Evolutionary conservation across 2,888 invertebrate species (phyloP).

Genomic region (Marronus borbonicus): DNA sequence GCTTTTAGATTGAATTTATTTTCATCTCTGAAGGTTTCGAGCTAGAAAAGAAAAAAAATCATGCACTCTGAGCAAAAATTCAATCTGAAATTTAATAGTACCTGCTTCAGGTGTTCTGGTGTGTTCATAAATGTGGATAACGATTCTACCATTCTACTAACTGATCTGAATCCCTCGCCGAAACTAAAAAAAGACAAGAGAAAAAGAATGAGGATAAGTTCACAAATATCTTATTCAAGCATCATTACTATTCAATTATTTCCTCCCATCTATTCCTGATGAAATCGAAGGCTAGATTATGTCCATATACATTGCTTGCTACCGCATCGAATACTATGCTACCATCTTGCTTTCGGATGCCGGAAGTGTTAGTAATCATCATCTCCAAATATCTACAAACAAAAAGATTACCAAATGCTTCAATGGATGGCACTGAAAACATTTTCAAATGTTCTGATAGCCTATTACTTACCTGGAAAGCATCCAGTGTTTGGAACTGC

Average conservation of each 20-base stretch:
- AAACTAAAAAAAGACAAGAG: conserved; percentile 66
- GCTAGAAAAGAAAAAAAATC: conserved; percentile 60
- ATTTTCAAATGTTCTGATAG: neutral
- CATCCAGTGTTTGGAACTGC: conserved; percentile 74
- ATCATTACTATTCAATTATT: conserved; percentile 69
- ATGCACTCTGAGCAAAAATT: too few relatives aligned
- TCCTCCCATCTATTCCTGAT: conserved; percentile 71
- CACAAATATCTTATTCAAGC: neutral
- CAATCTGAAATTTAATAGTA: conserved; percentile 52
- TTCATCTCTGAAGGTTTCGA: conserved; percentile 68
- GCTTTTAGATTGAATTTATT: conserved; percentile 70
- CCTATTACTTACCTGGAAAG: conserved; percentile 71
- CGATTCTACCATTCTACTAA: conserved; percentile 72
- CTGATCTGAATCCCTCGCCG: conserved; percentile 73
- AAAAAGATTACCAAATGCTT: neutral
- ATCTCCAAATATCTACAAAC: conserved; percentile 62
- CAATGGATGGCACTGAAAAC: too few relatives aligned
- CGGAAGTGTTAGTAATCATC: conserved; percentile 67
- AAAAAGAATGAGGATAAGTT: neutral
- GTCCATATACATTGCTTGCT: conserved; percentile 74
- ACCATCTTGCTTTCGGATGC: conserved; percentile 77
- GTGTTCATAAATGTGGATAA: conserved; percentile 74
- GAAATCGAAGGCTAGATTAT: conserved; percentile 76
- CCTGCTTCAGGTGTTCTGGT: conserved; percentile 67
- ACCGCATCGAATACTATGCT: conserved; percentile 74